Percentiles rank a stretch among this genome's conserved stretches.
Conservation (phyloP, 2,797 vertebrate species). For the Tragelaphus oryx region DNA sequence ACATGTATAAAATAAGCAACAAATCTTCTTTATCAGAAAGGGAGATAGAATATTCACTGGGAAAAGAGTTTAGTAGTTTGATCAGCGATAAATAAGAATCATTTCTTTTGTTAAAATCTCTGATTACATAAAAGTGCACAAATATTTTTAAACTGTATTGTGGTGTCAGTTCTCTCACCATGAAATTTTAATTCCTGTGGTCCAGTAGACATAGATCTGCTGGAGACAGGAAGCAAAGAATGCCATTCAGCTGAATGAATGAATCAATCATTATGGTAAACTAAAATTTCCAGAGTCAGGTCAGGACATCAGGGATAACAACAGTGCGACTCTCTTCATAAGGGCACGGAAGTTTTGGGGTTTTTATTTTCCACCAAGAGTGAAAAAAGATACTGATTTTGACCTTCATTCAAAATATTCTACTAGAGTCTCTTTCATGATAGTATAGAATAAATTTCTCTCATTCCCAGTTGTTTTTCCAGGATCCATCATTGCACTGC, state of each 20-base stretch:
- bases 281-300: slow-evolving; percentile 67
- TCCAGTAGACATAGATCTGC: slow-evolving; percentile 57
- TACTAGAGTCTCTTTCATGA: not conserved
- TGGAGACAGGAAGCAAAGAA: slow-evolving; percentile 72
- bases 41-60: not conserved
- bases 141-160: slow-evolving; percentile 71
- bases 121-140: slow-evolving; percentile 65
- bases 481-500: not conserved
- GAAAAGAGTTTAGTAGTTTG: slow-evolving; percentile 22
- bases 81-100: slow-evolving; percentile 53
- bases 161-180: slow-evolving; percentile 68
- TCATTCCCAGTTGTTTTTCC: not conserved
- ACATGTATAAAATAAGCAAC: slow-evolving; percentile 30
- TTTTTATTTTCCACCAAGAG: slow-evolving; percentile 9
- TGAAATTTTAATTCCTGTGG: slow-evolving; percentile 61
- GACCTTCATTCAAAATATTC: slow-evolving; percentile 58
- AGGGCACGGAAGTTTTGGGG: slow-evolving; percentile 45
- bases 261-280: slow-evolving; percentile 71
- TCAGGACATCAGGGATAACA: slow-evolving; percentile 64
- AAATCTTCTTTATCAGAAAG: slow-evolving; percentile 26
- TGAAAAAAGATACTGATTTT: slow-evolving; percentile 50
- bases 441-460: slow-evolving; percentile 6
- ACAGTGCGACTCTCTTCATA: slow-evolving; percentile 62
- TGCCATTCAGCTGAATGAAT: slow-evolving; percentile 65
- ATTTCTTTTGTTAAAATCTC: slow-evolving; percentile 69